Evolutionary conservation across 2,113 vertebrate genomes (phyloP).

Genomic region (Notarius lentiginosus): DNA sequence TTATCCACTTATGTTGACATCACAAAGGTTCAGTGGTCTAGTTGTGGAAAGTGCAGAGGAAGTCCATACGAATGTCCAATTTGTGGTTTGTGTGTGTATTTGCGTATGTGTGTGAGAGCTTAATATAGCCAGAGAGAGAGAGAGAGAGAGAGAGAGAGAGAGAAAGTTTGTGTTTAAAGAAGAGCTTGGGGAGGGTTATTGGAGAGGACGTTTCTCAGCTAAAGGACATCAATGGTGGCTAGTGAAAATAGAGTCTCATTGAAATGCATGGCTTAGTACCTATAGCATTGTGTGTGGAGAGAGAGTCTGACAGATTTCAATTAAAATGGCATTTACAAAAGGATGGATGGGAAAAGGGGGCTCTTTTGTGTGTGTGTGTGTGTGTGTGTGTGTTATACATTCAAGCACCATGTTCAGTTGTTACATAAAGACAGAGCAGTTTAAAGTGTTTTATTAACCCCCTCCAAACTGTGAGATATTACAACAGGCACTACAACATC

Average conservation of each 20-base stretch:
- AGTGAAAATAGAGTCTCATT: slow-evolving; percentile 77
- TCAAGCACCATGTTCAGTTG: neutral
- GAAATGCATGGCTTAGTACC: slow-evolving; percentile 83
- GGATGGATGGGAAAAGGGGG: slow-evolving; percentile 45
- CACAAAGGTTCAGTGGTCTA: slow-evolving; percentile 33
- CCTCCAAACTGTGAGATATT: neutral
- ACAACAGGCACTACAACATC: neutral
- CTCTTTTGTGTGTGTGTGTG: slow-evolving; percentile 21
- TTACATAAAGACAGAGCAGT: slow-evolving; percentile 18
- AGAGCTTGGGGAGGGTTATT: slow-evolving; percentile 69
- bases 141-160: slow-evolving; percentile 20
- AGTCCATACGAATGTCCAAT: slow-evolving; percentile 30
- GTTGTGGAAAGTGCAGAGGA: slow-evolving; percentile 31
- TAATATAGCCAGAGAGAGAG: slow-evolving; percentile 30
- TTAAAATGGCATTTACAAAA: slow-evolving; percentile 80
- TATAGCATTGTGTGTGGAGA: slow-evolving; percentile 68
- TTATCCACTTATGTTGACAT: slow-evolving; percentile 39
- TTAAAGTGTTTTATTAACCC: neutral
- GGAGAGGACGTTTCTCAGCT: slow-evolving; percentile 67
- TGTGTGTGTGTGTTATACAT: slow-evolving; percentile 5
- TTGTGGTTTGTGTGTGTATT: slow-evolving; percentile 28
- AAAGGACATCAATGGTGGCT: slow-evolving; percentile 73
- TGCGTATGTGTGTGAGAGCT: slow-evolving; percentile 35
- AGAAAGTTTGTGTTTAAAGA: slow-evolving; percentile 64
- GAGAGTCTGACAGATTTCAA: slow-evolving; percentile 75